Base-by-base conservation (phyloP, 2,888 invertebrate genomes). In the Lobophora halterata region DNA sequence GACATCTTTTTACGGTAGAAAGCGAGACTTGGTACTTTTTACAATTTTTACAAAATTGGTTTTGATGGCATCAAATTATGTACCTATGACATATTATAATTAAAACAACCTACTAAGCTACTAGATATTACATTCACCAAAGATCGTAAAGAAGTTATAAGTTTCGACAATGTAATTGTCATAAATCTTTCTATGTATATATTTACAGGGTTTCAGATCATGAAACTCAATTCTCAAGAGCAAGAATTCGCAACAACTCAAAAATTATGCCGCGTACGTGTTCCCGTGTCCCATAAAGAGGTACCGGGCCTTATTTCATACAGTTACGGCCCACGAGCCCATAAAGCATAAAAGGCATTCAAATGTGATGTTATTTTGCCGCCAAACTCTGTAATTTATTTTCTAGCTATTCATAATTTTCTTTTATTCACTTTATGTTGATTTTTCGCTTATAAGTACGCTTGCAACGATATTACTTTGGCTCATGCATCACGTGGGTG, bases 391-490 rank as follows among this genome's bases (percentile, higher is more conserved):
- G 83, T 86, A 87, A 87, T 87, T 87, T 87, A 87, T 87, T 86
- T 85, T 72, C 68, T 79, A 71, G 81, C 85, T 78, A 86, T 86
- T 87, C 87, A 87, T 87, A 87, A 87, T 87, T 87, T 87, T 87
- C 85, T 86, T 87, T 86, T 87, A 87, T 87, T 85, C 87, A 87
- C 86, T 87, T 87, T 87, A 87, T 87, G 87, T 87, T 87, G 87
- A 87, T 87, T 87, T 82, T 85, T 79, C 78, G 79, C 78, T 61
- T 80, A 82, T 81, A 78, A 79, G 83, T 82, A 77, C 70, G 72
- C 83, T 73, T 17, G 31, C 32, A 81, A 86, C 80, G 83, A 85
- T 87, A 87, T 87, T 87, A 87, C 87, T 86, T 81, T 83, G 70
- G 74, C 72, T 79, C 83, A 81, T 85, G 79, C 78, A 69, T 85